Evolutionary conservation across 2,888 invertebrate genomes (phyloP), one percentile per base, ranked within the genome.

Genomic region (Bruchidius siliquastri): DNA sequence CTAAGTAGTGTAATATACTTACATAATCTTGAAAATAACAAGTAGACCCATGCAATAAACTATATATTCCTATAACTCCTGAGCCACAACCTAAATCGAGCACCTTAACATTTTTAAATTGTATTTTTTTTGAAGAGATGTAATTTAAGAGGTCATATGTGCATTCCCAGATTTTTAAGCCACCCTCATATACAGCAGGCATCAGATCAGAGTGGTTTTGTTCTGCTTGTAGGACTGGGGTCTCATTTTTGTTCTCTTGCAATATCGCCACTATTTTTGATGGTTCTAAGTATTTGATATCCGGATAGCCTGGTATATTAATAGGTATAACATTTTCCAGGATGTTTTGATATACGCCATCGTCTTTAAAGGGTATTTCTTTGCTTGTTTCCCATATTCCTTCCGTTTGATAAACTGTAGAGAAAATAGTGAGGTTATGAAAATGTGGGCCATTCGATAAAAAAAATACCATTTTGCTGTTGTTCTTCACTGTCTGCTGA

Each of bases 1-100:
- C n/a, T n/a, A n/a, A n/a, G n/a, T n/a, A n/a, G n/a, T n/a, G n/a
- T n/a, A n/a, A n/a, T 70, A 74, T 76, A 88, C 93, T 90, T 89
- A 97, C 98, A 89, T 96, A 99, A 88, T 99, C 98, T 87, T 98
- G 98, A 87, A 97, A 97, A 82, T 93, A 91, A 18, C 96, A 94
- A 72, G 79, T 80, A 2, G 94, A 92, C 71, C 92, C 93, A 81
- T 90, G 88, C 69, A 90, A 84, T 68, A 93, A 87, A 20, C 94
- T 90, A 82, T 92, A 89, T 71, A 98, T 91, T n/a, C 97, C 97
- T 73, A 97, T 88, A 72, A 98, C 88, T 0, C 97, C 98, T 72
- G 93, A 91, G 6, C 98, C 98, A 88, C 98, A 98, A 0, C 98
- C 98, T 75, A 98, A 88, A 89, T 98, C 98, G 71, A 98, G 86